Evolutionary conservation across 2,797 vertebrate genomes (phyloP), one percentile per base, ranked within the genome.

Genomic region (Takifugu rubripes): DNA sequence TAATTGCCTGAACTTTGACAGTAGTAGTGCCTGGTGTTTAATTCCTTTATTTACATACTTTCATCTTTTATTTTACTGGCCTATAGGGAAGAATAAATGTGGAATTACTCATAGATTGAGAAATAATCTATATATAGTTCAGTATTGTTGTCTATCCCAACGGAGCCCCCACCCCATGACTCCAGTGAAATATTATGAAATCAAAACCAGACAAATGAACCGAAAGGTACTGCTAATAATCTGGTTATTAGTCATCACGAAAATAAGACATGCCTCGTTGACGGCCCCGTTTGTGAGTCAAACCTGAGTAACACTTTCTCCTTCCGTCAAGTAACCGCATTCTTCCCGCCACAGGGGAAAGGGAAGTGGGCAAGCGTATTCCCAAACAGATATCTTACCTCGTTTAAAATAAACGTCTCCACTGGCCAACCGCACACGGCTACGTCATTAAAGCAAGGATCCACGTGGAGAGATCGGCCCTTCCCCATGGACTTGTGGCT

Each of bases 251-350:
- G 79, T 87, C 86, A 88, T 78, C 68, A 25, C 57, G 49, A 79
- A 80, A 85, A 79, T 73, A 82, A 70, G 54, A 75, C 66, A 72
- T 68, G 57, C 75, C 56, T 56, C 3, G 14, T 57, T 75, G 72
- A 70, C 24, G 25, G 45, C n/a, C 25, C 52, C 44, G 55, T 74
- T 69, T 54, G 63, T 88, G 86, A 87, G 73, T 80, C 81, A 87
- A 72, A 64, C 69, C 75, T 87, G 83, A 86, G 72, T 84, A 89
- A 90, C 82, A 77, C 81, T 66, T 82, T 78, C 82, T 68, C 77
- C 68, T 72, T 61, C 76, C 83, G 76, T 64, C 71, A 80, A 77
- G 84, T 70, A 67, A 85, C 79, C 68, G 60, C 76, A 48, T 55
- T 78, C 68, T 84, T 85, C 82, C 79, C 71, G 82, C 81, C 75